Conservation (phyloP, 2,888 invertebrate species). For the Pherbina coryleti region DNA sequence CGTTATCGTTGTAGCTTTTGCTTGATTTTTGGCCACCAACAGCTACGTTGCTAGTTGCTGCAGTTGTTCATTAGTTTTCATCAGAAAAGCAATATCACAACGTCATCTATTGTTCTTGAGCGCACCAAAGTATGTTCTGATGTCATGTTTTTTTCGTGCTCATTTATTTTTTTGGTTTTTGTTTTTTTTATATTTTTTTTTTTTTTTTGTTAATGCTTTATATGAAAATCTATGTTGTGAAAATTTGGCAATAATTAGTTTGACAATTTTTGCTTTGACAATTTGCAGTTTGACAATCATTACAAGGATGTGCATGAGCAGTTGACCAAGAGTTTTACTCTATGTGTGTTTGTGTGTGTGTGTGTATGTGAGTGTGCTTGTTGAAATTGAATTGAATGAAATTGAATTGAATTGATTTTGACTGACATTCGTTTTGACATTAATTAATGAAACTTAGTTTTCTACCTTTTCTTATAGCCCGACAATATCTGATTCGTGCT, state of each 20-base stretch:
- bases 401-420: constrained; percentile 11
- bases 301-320: background rate
- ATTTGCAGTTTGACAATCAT: background rate
- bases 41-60: background rate
- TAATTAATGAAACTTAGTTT: constrained; percentile 18
- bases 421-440: constrained; percentile 8
- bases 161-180: background rate
- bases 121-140: background rate
- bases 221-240: constrained; percentile 7
- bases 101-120: background rate
- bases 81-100: too few species aligned
- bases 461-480: background rate
- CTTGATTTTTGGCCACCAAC: background rate
- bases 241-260: constrained; percentile 16
- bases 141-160: background rate
- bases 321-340: background rate
- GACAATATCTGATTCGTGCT: too few species aligned
- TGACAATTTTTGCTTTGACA: constrained; percentile 13
- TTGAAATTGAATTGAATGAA: background rate
- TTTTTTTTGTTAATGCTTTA: background rate
- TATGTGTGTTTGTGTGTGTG: too few species aligned
- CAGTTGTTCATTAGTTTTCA: background rate
- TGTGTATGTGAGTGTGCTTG: too few species aligned
- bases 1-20: background rate
- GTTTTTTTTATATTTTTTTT: background rate